Evolutionary conservation across 2,888 invertebrate genomes (phyloP), one percentile per base, ranked within the genome.

Genomic region (Phrixothrix hirtus): DNA sequence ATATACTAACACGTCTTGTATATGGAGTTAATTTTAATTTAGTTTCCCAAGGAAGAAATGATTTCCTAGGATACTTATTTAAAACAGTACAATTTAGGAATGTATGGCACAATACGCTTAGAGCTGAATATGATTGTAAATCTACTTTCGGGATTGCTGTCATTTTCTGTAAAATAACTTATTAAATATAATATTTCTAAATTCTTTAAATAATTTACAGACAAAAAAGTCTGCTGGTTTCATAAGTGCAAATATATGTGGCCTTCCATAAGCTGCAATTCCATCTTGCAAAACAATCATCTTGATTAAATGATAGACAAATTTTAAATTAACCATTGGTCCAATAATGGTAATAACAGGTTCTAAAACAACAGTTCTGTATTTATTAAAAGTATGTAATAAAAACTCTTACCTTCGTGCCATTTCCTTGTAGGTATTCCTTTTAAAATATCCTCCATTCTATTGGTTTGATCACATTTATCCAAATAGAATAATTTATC

Each of bases 1-100:
- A 5, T 32, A 5, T 4, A 5, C 44, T 53, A 34, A 53, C 47
- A 27, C 14, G 15, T 42, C 36, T 36, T 2, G 44, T 36, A 35
- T 29, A 14, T 6, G 14, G 2, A 5, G 37, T 39, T 11, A 49
- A 43, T 10, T 14, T 9, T 9, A 7, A 10, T 26, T 72, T 70
- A 12, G 64, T 66, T 58, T 79, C 79, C 82, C 83, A 83, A 1
- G 90, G 90, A 37, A 88, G 64, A 70, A 85, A 88, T 36, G 83
- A 79, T n/a, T 81, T 76, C 54, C 83, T 79, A 0, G 86, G 83
- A 52, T 87, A 75, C 68, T 79, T 81, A 1, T 79, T 79, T 9
- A 90, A 70, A 11, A 84, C 68, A 65, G 83, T 76, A 62, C 75
- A 79, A 59, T 87, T 80, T 69, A 89, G 89, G 25, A 90, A 75